phyloP scores from a whole-genome alignment of 1,140 invertebrate genomes.

The Coenobita brevimanus region DNA sequence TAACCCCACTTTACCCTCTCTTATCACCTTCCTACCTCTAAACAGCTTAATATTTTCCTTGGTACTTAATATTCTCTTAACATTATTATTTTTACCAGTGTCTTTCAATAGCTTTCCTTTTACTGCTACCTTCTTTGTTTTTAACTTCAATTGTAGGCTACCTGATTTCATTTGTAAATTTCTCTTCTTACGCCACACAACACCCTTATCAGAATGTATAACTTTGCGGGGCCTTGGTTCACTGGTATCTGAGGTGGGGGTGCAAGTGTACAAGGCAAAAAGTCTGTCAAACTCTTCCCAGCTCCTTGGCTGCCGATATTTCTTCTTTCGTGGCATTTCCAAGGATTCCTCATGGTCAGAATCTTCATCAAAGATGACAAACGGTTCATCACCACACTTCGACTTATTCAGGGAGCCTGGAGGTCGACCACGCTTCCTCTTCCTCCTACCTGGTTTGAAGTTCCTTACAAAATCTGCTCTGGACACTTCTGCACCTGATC shows the following conservation, averaged over 20 bases:
- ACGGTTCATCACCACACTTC: constrained; percentile 23
- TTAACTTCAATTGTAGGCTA: too few relatives aligned
- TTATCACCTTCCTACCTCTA: too few relatives aligned
- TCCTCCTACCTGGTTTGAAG: background rate
- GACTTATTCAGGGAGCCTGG: constrained; percentile 50
- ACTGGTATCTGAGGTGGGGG: background rate
- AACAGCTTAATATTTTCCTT: too few relatives aligned
- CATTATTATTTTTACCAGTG: too few relatives aligned
- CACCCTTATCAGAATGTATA: background rate
- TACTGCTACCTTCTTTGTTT: too few relatives aligned
- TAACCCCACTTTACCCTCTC: too few relatives aligned
- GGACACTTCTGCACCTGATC: background rate
- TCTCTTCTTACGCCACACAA: too few relatives aligned
- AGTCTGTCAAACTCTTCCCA: constrained; percentile 64
- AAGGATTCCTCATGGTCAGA: background rate
- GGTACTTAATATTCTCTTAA: too few relatives aligned
- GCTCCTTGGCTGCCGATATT: constrained; percentile 27
- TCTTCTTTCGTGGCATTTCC: constrained; percentile 2
- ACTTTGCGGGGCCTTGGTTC: background rate
- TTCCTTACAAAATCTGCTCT: background rate
- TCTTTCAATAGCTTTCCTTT: too few relatives aligned
- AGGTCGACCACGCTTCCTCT: constrained; percentile 43
- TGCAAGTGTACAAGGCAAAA: constrained; percentile 1
- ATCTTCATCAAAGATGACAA: constrained; percentile 30
- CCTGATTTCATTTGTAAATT: too few relatives aligned